Percentiles rank a stretch among this genome's conserved stretches.
These are phyloP conservation scores for Gracilinanus agilis DNA, from an alignment of 2,113 vertebrate species.

Conservation along the genomic window DNA sequence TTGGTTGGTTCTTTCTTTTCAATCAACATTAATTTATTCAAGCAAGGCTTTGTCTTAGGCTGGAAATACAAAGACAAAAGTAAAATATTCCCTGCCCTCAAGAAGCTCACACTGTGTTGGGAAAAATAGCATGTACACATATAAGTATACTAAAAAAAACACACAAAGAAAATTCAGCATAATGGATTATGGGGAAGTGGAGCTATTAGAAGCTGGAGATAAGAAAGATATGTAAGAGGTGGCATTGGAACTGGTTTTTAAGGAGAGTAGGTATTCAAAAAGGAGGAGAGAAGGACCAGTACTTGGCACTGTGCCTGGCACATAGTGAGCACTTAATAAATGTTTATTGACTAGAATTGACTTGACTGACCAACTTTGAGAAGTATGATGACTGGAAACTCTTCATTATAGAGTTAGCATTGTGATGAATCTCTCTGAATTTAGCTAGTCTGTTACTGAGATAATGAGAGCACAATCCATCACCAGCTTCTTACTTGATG, in stretches of 20 bases:
- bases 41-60: too few relatives aligned
- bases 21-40: too few relatives aligned
- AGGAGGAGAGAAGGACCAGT: background rate
- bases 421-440: background rate
- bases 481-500: background rate
- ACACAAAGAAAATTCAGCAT: background rate
- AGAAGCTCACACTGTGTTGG: background rate
- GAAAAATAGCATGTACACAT: background rate
- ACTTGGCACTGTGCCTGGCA: background rate
- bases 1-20: too few relatives aligned
- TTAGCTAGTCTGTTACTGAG: background rate
- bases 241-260: background rate
- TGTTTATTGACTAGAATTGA: background rate
- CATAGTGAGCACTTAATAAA: background rate
- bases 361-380: background rate
- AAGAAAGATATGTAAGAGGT: background rate
- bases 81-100: background rate
- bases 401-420: background rate
- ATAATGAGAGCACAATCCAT: background rate
- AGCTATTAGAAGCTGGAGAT: background rate
- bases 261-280: background rate
- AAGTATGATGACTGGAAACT: background rate
- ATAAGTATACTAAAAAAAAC: background rate
- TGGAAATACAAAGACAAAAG: background rate
- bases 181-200: background rate